Evolutionary conservation across 2,888 invertebrate species (phyloP).

Genomic region (Meghimatium bilineatum): DNA sequence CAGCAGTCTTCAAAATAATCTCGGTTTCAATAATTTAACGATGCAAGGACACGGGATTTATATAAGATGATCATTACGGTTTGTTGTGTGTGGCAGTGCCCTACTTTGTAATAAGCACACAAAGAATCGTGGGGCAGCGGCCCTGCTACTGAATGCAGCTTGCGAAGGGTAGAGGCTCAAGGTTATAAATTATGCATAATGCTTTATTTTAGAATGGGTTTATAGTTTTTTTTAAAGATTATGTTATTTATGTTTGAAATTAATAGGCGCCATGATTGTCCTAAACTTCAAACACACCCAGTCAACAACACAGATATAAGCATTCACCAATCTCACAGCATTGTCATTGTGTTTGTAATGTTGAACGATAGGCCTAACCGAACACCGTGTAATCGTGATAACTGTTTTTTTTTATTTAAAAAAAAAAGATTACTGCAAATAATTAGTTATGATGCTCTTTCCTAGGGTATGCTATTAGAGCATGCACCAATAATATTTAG

Average conservation of each 20-base stretch:
- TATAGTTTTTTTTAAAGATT: neutral
- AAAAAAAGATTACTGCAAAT: neutral
- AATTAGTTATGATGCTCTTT: neutral
- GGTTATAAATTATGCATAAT: slow-evolving; percentile 43
- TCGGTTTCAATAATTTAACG: neutral
- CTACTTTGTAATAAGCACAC: slow-evolving; percentile 46
- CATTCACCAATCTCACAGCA: neutral
- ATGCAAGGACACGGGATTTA: slow-evolving; percentile 9
- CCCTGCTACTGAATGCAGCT: slow-evolving; percentile 25
- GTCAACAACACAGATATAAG: slow-evolving; percentile 9
- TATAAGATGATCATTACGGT: slow-evolving; percentile 27
- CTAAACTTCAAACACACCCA: neutral
- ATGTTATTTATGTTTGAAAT: neutral
- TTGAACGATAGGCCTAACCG: too few relatives aligned
- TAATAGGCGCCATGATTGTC: neutral
- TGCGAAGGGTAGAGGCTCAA: slow-evolving; percentile 37
- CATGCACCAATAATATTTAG: neutral
- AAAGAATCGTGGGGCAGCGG: slow-evolving; percentile 39
- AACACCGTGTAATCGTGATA: neutral
- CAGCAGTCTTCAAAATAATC: neutral
- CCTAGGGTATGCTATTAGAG: neutral
- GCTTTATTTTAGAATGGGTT: slow-evolving; percentile 23
- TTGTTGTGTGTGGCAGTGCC: slow-evolving; percentile 52
- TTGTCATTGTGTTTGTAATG: neutral
- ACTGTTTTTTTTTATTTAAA: neutral